A percentile compares a stretch with the other conserved stretches of the same genome.
phyloP scores from a whole-genome alignment of 1,140 invertebrate genomes.

The Drosophila azteca region DNA sequence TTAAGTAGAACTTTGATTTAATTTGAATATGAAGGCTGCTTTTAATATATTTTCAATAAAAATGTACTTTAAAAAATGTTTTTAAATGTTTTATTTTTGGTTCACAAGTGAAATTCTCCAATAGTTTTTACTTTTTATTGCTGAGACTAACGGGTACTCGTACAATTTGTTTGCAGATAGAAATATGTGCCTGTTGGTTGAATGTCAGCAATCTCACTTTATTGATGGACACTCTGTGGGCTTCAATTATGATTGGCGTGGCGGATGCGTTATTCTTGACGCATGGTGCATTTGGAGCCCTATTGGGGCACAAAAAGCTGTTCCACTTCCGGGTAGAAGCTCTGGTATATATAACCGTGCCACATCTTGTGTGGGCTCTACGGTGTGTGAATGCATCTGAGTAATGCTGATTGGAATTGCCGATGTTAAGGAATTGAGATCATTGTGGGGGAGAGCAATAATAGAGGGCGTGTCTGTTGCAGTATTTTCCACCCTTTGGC shows the following conservation, averaged over 20 bases:
- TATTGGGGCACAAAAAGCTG: conserved; percentile 13
- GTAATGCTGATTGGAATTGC: neutral
- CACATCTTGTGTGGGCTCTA: too few relatives aligned
- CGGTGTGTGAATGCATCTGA: neutral
- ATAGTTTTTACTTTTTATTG: too few relatives aligned
- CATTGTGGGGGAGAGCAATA: conserved; percentile 44
- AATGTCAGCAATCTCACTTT: neutral
- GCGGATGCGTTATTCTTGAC: conserved; percentile 14
- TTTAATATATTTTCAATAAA: too few relatives aligned
- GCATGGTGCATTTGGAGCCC: neutral
- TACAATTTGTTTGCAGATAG: too few relatives aligned
- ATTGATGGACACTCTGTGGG: conserved; percentile 10
- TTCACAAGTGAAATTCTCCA: too few relatives aligned
- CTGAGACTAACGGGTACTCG: too few relatives aligned
- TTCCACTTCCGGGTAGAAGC: neutral
- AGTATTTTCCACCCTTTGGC: conserved; percentile 14
- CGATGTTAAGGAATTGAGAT: conserved; percentile 43
- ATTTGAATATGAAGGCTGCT: too few relatives aligned
- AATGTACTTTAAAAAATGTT: too few relatives aligned
- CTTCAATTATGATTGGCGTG: conserved; percentile 27
- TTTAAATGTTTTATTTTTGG: too few relatives aligned
- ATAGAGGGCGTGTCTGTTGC: conserved; percentile 56
- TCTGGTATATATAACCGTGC: too few relatives aligned
- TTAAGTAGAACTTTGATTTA: too few relatives aligned
- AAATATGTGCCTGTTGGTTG: neutral